Conservation (phyloP, 92 coral and sea anemone species). For the Bergia puertoricense region DNA sequence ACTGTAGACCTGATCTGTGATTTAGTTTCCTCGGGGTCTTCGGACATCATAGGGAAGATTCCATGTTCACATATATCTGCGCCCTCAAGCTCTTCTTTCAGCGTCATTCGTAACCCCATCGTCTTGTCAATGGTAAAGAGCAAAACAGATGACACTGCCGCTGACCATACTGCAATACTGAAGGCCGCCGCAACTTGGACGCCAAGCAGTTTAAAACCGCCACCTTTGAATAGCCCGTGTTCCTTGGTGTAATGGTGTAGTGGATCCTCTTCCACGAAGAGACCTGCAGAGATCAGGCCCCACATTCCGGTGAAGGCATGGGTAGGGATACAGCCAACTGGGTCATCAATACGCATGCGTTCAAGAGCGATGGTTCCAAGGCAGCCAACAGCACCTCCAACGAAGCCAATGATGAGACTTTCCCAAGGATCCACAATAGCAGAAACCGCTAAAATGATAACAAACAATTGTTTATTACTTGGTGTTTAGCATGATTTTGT, state of each 20-base stretch:
- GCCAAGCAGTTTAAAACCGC: conserved; percentile 71
- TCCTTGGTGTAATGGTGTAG: conserved; percentile 55
- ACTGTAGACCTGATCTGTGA: too few species aligned
- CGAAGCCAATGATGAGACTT: conserved; percentile 71
- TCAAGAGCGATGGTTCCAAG: conserved; percentile 11
- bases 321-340: conserved; percentile 83
- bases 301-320: conserved; percentile 77
- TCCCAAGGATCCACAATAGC: conserved; percentile 85
- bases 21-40: too few species aligned
- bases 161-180: conserved; percentile 62
- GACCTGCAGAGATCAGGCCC: conserved; percentile 82
- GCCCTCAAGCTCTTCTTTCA: conserved; percentile 79
- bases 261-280: conserved; percentile 70
- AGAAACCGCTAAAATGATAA: conserved; percentile 61
- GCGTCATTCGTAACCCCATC: conserved; percentile 66
- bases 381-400: conserved; percentile 67
- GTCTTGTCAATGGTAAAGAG: conserved; percentile 56
- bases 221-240: conserved; percentile 65
- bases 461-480: not conserved
- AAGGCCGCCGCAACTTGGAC: conserved; percentile 62
- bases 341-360: conserved; percentile 41
- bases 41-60: conserved; percentile 8
- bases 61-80: conserved; percentile 88
- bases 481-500: too few species aligned
- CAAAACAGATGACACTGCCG: conserved; percentile 51